Conservation (phyloP, 2,113 vertebrate species). For the Zapus hudsonius region DNA sequence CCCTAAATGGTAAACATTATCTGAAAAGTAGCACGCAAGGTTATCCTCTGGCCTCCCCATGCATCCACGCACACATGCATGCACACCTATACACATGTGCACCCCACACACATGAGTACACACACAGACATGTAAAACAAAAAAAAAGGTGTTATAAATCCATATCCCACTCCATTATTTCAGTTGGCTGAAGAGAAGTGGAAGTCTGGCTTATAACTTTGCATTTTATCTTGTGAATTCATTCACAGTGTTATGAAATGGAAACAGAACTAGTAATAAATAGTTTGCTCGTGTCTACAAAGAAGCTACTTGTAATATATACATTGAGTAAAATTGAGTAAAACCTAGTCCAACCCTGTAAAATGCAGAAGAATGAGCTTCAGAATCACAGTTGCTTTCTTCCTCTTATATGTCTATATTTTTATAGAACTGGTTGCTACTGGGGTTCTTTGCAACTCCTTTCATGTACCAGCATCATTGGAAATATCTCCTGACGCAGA, state of each 20-base stretch:
- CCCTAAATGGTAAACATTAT: no score
- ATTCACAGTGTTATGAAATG: not conserved
- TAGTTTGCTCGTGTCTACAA: not conserved
- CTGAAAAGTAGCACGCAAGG: no score
- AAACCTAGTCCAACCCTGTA: not conserved
- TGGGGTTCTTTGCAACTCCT: not conserved
- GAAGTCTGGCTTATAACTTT: not conserved
- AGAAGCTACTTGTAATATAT: not conserved
- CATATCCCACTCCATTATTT: slow-evolving; percentile 5
- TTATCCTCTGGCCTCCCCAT: no score
- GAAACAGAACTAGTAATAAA: slow-evolving; percentile 9
- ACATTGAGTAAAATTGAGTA: no score
- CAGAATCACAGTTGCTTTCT: not conserved
- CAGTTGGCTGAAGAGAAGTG: not conserved
- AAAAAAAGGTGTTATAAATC: slow-evolving; percentile 13
- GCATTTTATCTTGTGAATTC: slow-evolving; percentile 14
- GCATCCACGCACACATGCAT: no score
- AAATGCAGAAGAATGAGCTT: not conserved
- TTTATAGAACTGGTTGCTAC: not conserved
- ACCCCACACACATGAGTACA: no score
- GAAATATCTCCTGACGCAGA: not conserved
- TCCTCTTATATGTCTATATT: not conserved
- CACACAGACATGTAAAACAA: no score
- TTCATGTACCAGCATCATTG: not conserved
- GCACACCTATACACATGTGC: no score